These are phyloP conservation scores for Epinotia brunnichana DNA, from an alignment of 2,888 invertebrate species.

Conservation along the genomic window DNA sequence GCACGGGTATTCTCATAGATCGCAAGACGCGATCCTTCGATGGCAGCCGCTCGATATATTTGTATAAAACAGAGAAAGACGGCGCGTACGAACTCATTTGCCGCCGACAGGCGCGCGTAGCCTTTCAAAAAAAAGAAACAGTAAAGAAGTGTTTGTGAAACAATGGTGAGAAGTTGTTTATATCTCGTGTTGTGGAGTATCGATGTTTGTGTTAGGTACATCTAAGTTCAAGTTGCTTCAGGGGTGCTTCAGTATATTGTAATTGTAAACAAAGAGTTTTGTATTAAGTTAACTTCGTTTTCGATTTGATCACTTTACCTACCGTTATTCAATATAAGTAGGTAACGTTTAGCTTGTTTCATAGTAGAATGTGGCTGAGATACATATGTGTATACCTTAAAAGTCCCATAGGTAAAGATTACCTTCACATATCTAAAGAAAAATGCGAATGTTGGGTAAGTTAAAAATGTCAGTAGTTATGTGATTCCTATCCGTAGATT, in stretches of 20 bases:
- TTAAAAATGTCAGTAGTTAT: too few relatives aligned
- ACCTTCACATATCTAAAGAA: too few relatives aligned
- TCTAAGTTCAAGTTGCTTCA: slow-evolving; percentile 4
- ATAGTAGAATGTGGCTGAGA: too few relatives aligned
- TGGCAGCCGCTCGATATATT: slow-evolving; percentile 46
- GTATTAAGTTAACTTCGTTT: not conserved
- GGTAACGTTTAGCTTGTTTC: too few relatives aligned
- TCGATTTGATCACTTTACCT: not conserved
- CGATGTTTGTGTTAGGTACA: slow-evolving; percentile 14
- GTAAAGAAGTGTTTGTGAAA: slow-evolving; percentile 43
- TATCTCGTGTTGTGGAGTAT: slow-evolving; percentile 39
- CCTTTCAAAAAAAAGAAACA: slow-evolving; percentile 39
- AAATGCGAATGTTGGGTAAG: too few relatives aligned
- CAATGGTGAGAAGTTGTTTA: slow-evolving; percentile 47
- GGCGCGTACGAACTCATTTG: slow-evolving; percentile 54
- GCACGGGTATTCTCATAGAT: slow-evolving; percentile 33
- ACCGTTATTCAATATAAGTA: too few relatives aligned
- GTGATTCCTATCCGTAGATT: too few relatives aligned
- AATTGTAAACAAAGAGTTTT: not conserved
- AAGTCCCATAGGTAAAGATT: too few relatives aligned
- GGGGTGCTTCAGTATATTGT: slow-evolving; percentile 15
- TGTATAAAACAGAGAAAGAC: slow-evolving; percentile 61
- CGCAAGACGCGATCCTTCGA: slow-evolving; percentile 31
- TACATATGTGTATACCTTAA: too few relatives aligned
- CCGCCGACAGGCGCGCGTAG: slow-evolving; percentile 52